Conservation (phyloP, 2,797 vertebrate species). For the Euthynnus affinis region DNA sequence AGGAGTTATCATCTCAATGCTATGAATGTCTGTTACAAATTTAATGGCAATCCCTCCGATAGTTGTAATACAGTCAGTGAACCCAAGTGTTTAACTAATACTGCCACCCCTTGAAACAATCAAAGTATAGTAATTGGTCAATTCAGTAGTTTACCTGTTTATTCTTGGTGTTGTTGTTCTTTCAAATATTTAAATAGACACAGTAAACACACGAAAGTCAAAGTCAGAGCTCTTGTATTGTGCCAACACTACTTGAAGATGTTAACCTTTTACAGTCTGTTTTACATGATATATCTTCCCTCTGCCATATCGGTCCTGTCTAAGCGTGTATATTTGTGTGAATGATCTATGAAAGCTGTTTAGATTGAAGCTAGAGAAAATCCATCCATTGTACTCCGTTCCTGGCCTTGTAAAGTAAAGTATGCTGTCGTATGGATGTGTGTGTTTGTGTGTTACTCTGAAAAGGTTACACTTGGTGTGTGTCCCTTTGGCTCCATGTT, state of each 20-base stretch:
- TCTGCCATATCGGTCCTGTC: conserved; percentile 26
- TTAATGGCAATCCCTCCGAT: background rate
- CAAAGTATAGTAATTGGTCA: background rate
- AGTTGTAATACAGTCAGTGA: background rate
- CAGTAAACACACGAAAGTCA: conserved; percentile 16
- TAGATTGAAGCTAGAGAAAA: conserved; percentile 48
- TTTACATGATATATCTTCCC: conserved; percentile 18
- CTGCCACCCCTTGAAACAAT: background rate
- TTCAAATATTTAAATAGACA: conserved; percentile 19
- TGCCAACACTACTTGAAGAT: conserved; percentile 7
- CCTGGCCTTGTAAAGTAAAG: conserved; percentile 76
- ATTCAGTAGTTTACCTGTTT: background rate
- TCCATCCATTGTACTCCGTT: conserved; percentile 40
- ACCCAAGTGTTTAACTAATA: background rate
- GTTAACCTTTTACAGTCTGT: conserved; percentile 12
- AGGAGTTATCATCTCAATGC: too few species aligned
- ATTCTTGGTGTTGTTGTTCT: background rate
- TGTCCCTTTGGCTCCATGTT: conserved; percentile 28
- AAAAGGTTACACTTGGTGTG: conserved; percentile 36
- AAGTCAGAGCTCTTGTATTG: background rate
- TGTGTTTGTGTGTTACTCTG: conserved; percentile 39
- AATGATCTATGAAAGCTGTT: conserved; percentile 50
- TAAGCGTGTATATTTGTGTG: conserved; percentile 22
- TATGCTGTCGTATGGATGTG: conserved; percentile 57
- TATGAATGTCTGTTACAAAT: background rate